Evolutionary conservation across 2,113 vertebrate genomes (phyloP), one percentile per base, ranked within the genome.

Genomic region (Stegastes partitus): DNA sequence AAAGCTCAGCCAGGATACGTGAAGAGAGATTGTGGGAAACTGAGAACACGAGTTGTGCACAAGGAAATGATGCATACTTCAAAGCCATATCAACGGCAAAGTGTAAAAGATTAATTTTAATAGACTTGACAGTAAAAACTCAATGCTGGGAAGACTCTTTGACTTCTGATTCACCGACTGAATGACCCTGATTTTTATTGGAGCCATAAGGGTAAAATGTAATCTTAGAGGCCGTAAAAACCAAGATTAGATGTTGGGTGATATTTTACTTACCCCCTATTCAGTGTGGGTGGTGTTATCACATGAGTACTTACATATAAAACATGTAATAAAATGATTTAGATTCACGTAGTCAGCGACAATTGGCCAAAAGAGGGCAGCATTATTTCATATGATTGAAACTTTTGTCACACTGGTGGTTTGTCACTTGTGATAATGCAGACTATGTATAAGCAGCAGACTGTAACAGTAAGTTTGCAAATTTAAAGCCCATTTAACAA

Each of bases 331-430:
- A 59, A 75, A 83, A 78, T 21, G 0, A 51, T 68, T 42, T 68
- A 19, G 57, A 44, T 44, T 64, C 2, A 34, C 34, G 23, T 49
- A 25, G 39, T 67, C 18, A 66, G 26, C n/a, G 31, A 56, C 4
- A 22, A 2, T 3, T 12, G 1, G 80, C 85, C 91, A 91, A 71
- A 81, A 82, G 90, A 81, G 84, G 85, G 88, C 91, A 91, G 86
- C 44, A 78, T 81, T 59, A 34, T 50, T 58, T 68, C 21, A 71
- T 16, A 10, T 39, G 11, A 75, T 26, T n/a, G 22, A 65, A 28
- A 42, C 28, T 5, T 31, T 77, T 21, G 7, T 28, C 2, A 21
- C 7, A 22, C 7, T 53, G 22, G 16, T 44, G 54, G 11, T 16
- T 19, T 31, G 4, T n/a, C 15, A 5, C 22, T 69, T 47, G 28